Evolutionary conservation across 64 coral and sea anemone genomes (phyloP).

Genomic region (Montipora foliosa): DNA sequence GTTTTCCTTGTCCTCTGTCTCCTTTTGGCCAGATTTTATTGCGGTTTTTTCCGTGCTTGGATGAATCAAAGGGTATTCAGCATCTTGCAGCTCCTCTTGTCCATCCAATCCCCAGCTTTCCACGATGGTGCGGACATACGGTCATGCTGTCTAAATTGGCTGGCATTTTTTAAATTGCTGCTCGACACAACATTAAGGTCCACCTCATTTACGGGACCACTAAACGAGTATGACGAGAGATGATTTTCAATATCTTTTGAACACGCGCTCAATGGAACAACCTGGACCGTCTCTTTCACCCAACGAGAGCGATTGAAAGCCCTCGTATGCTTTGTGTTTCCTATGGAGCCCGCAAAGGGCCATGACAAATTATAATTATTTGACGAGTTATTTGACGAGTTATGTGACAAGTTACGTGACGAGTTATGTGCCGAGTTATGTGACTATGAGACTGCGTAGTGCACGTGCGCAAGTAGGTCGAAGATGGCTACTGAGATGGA

Average conservation of each 20-base stretch:
- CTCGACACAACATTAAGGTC: constrained; percentile 31
- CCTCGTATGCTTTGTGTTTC: too few species aligned
- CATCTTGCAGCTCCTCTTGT: constrained; percentile 50
- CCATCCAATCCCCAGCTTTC: constrained; percentile 14
- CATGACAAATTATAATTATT: not conserved
- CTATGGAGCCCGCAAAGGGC: not conserved
- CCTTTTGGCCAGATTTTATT: not conserved
- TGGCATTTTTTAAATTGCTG: constrained; percentile 28
- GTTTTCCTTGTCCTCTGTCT: too few species aligned
- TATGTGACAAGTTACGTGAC: not conserved
- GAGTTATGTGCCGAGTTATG: not conserved
- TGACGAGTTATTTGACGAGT: too few species aligned
- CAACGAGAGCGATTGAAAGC: too few species aligned
- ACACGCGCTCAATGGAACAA: too few species aligned
- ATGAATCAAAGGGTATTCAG: constrained; percentile 25
- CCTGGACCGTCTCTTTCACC: too few species aligned
- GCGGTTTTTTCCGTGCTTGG: constrained; percentile 41
- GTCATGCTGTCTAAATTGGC: constrained; percentile 14
- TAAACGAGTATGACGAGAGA: too few species aligned
- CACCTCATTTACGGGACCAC: too few species aligned
- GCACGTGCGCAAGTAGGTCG: not conserved
- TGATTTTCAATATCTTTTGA: too few species aligned
- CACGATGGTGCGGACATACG: constrained; percentile 36
- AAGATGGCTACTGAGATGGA: not conserved
- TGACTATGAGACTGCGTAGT: not conserved